Evolutionary conservation across 2,888 invertebrate species (phyloP).

Genomic region (Caenorhabditis sp.): DNA sequence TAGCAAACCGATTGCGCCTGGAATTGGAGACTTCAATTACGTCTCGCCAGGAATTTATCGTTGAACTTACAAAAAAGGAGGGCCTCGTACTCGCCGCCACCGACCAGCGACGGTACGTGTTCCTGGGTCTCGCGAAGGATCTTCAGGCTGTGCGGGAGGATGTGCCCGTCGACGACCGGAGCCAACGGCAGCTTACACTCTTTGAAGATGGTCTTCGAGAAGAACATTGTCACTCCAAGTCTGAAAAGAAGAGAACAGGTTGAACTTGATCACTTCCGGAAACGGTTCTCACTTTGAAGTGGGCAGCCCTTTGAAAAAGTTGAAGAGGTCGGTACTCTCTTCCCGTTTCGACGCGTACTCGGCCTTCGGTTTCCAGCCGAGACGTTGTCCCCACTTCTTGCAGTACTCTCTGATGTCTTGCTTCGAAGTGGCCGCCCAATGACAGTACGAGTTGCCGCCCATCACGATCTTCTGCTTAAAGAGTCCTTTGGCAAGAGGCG

Average conservation of each 20-base stretch:
- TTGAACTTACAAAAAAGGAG: conserved; percentile 70
- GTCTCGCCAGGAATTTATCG: conserved; percentile 13
- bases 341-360: conserved; percentile 62
- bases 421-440: conserved; percentile 69
- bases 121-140: conserved; percentile 68
- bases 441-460: conserved; percentile 72
- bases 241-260: too few species aligned
- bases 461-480: conserved; percentile 74
- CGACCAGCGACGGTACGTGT: conserved; percentile 68
- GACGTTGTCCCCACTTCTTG: conserved; percentile 67
- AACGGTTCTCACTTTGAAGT: conserved; percentile 65
- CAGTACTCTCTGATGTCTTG: conserved; percentile 69
- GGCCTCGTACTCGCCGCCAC: conserved; percentile 74
- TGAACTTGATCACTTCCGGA: conserved; percentile 23
- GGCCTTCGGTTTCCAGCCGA: conserved; percentile 70
- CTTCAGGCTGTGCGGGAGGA: conserved; percentile 64
- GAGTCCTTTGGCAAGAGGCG: conserved; percentile 70
- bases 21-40: conserved; percentile 45
- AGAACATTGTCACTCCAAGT: conserved; percentile 69
- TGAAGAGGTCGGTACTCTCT: conserved; percentile 69
- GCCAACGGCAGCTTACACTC: conserved; percentile 70
- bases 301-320: conserved; percentile 68
- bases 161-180: conserved; percentile 76
- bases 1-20: conserved; percentile 72
- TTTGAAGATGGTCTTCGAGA: conserved; percentile 66